Evolutionary conservation across 2,797 vertebrate genomes (phyloP).

Genomic region (Hyperoplus immaculatus): DNA sequence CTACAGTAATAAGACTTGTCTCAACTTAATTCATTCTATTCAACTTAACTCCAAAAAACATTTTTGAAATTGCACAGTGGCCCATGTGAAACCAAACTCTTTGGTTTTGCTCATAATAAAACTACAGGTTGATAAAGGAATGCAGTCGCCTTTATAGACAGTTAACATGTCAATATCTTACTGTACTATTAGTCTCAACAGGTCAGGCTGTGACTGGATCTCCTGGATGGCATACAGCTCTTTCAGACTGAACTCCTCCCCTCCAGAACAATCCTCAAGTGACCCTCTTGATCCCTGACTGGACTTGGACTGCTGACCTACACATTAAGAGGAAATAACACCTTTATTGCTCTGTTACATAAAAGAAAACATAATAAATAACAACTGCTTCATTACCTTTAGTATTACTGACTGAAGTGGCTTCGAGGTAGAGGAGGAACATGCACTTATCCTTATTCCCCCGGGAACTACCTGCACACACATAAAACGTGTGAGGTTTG

Average conservation of each 20-base stretch:
- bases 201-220: slow-evolving; percentile 93
- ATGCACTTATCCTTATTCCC: slow-evolving; percentile 97
- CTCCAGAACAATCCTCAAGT: slow-evolving; percentile 51
- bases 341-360: background rate
- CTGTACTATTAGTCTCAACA: slow-evolving; percentile 85
- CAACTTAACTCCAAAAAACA: no score
- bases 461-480: slow-evolving; percentile 85
- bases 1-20: background rate
- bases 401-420: slow-evolving; percentile 94
- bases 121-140: background rate
- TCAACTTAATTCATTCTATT: background rate
- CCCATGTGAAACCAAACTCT: background rate
- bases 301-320: slow-evolving; percentile 70
- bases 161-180: slow-evolving; percentile 56
- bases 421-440: slow-evolving; percentile 96
- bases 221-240: slow-evolving; percentile 97
- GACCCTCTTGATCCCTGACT: slow-evolving; percentile 70
- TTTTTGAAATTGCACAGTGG: background rate
- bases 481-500: background rate
- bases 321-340: background rate
- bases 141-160: background rate
- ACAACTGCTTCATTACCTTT: slow-evolving; percentile 85
- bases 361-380: background rate
- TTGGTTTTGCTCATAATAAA: background rate
- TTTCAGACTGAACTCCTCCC: slow-evolving; percentile 96